phyloP scores from a whole-genome alignment of 2,113 vertebrate genomes.

The human (Homo sapiens) region DNA sequence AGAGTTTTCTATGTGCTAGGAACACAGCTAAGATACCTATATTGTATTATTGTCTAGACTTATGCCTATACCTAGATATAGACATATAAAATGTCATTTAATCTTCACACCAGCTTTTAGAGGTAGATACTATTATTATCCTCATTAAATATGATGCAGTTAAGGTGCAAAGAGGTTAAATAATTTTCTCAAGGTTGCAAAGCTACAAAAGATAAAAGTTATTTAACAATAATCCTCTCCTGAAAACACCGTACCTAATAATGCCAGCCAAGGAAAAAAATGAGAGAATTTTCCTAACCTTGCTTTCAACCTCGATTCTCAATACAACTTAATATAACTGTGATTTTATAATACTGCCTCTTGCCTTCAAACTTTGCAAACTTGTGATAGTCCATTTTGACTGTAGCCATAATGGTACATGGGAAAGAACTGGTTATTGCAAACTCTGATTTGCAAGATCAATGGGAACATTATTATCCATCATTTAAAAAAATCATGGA shows the following conservation, averaged over 20 bases:
- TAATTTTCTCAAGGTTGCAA: constrained; percentile 31
- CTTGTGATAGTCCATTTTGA: neutral
- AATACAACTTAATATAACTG: neutral
- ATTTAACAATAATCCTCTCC: constrained; percentile 36
- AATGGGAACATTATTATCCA: constrained; percentile 3
- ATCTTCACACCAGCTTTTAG: neutral
- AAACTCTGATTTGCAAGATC: constrained; percentile 50
- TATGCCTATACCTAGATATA: neutral
- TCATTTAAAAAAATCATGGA: constrained; percentile 10
- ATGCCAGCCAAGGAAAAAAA: neutral
- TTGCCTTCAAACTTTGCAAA: neutral
- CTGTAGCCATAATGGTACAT: neutral
- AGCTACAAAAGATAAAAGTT: neutral
- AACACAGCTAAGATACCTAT: neutral
- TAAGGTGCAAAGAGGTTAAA: constrained; percentile 28
- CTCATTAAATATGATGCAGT: constrained; percentile 28
- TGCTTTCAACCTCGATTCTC: constrained; percentile 16
- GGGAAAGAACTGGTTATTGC: neutral
- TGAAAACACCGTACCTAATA: neutral
- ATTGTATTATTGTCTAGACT: neutral
- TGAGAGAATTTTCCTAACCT: constrained; percentile 31
- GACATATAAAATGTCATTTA: neutral
- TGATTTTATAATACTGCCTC: neutral
- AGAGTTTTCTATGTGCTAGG: neutral
- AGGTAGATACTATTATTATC: neutral